These are phyloP conservation scores for Planiliza haematocheilus DNA, from an alignment of 2,113 vertebrate species.

Conservation along the genomic window DNA sequence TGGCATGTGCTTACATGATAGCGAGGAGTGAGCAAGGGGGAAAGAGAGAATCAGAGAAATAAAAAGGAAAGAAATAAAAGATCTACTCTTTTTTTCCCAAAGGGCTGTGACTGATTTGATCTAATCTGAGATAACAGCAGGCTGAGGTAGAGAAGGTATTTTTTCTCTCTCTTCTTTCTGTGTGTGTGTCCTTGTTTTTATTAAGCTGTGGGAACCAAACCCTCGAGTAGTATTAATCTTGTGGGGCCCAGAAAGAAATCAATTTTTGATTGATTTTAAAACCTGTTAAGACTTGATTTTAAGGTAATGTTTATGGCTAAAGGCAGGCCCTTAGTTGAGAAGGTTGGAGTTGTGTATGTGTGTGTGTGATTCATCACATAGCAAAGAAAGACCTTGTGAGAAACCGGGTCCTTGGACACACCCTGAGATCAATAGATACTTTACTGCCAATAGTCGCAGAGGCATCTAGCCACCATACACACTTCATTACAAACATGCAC, in stretches of 20 bases:
- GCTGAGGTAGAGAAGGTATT: neutral
- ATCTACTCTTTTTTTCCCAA: constrained; percentile 1
- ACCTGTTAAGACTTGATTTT: no score
- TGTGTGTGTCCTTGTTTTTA: constrained; percentile 1
- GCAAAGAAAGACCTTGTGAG: constrained; percentile 30
- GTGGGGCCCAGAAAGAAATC: no score
- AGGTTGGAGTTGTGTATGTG: no score
- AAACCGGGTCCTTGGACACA: constrained; percentile 41
- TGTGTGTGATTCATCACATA: constrained; percentile 14
- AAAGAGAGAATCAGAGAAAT: constrained; percentile 5
- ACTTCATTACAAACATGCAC: neutral
- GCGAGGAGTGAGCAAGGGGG: neutral
- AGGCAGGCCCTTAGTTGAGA: no score
- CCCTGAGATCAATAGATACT: constrained; percentile 55
- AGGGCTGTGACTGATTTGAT: constrained; percentile 39
- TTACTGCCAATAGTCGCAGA: constrained; percentile 30
- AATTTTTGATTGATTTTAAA: no score
- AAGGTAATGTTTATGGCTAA: no score
- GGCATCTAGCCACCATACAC: constrained; percentile 16
- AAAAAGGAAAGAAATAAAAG: constrained; percentile 15
- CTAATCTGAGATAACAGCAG: constrained; percentile 38
- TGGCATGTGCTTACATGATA: constrained; percentile 19
- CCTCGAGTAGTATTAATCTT: no score
- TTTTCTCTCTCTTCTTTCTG: no score
- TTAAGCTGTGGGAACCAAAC: no score